Percentiles rank a stretch among this genome's conserved stretches.
Evolutionary conservation across 2,888 invertebrate genomes (phyloP).

Genomic region (Achlya flavicornis): DNA sequence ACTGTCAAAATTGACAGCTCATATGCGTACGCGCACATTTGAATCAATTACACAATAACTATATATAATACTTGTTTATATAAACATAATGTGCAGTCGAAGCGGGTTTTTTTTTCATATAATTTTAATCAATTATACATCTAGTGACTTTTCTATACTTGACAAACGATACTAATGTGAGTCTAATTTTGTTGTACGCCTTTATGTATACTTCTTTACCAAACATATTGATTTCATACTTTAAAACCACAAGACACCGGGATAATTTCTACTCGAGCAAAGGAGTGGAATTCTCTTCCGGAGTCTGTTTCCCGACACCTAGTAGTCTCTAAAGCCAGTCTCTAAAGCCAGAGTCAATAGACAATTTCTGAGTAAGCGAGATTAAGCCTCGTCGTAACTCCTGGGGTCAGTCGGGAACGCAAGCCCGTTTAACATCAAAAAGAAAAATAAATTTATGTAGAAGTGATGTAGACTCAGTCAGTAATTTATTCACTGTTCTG

Average conservation of each 20-base stretch:
- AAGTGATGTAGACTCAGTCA: no score
- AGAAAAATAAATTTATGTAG: no score
- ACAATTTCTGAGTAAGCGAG: no score
- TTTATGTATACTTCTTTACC: neutral
- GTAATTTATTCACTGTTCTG: neutral
- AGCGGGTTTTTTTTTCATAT: conserved; percentile 40
- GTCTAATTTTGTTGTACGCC: conserved; percentile 48
- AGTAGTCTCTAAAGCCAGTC: no score
- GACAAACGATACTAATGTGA: conserved; percentile 45
- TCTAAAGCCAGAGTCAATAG: no score
- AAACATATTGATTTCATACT: neutral
- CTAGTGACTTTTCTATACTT: conserved; percentile 59
- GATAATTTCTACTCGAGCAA: no score
- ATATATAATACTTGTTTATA: conserved; percentile 15
- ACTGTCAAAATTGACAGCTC: conserved; percentile 9
- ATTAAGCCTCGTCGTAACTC: no score
- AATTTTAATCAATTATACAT: conserved; percentile 38
- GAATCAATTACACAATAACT: conserved; percentile 19
- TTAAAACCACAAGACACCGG: neutral
- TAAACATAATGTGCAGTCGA: conserved; percentile 51
- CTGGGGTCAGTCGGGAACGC: no score
- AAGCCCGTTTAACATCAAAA: no score
- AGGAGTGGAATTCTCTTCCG: no score
- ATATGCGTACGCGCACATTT: conserved; percentile 10
- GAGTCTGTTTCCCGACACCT: no score